Percentiles rank a stretch among this genome's conserved stretches.
Conservation (phyloP, 2,888 invertebrate species). For the Falcaria lacertinaria region DNA sequence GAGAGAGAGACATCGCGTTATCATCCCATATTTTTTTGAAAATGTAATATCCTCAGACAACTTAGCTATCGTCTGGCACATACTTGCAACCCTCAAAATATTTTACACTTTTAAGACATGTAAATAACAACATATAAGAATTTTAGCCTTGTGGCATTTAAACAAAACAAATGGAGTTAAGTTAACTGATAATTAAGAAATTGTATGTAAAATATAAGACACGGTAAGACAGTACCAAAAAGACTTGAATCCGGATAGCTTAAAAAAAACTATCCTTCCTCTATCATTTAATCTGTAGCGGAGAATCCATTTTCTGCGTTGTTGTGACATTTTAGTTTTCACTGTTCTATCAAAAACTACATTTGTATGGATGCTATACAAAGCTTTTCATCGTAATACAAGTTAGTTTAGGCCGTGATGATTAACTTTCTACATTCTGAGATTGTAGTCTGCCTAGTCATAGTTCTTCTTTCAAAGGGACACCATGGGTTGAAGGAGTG, state of each 20-base stretch:
- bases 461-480: constrained; percentile 27
- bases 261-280: too few relatives aligned
- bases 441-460: background rate
- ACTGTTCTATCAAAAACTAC: constrained; percentile 37
- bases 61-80: background rate
- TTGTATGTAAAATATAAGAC: too few relatives aligned
- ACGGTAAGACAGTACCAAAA: background rate
- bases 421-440: constrained; percentile 11
- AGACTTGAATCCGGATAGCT: too few relatives aligned
- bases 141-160: too few relatives aligned
- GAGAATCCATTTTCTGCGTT: constrained; percentile 76
- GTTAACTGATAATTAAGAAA: too few relatives aligned
- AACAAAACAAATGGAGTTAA: too few relatives aligned
- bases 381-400: constrained; percentile 21
- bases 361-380: constrained; percentile 35
- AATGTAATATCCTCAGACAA: too few relatives aligned
- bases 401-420: constrained; percentile 34
- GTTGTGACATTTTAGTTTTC: constrained; percentile 75
- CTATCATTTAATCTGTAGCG: constrained; percentile 23
- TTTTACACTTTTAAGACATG: too few relatives aligned
- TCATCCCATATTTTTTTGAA: too few relatives aligned
- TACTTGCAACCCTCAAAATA: background rate
- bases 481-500: constrained; percentile 74
- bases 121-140: too few relatives aligned
- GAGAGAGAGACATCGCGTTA: too few relatives aligned